These are phyloP conservation scores for Tragelaphus scriptus DNA, from an alignment of 2,113 vertebrate genomes.

Conservation along the genomic window DNA sequence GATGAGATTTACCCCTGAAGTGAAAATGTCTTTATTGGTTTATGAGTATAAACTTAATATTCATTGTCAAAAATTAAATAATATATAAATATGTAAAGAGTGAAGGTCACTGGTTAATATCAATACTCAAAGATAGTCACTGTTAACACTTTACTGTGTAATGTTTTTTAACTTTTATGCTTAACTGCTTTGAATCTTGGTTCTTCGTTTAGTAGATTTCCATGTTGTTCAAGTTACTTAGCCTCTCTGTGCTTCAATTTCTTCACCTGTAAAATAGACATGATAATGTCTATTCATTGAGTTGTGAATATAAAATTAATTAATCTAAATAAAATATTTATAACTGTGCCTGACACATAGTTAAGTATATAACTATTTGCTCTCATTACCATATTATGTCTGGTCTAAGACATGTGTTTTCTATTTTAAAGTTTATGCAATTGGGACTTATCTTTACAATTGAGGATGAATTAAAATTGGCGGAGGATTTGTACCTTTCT, in stretches of 20 bases:
- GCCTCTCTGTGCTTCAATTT: not conserved
- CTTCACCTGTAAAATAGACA: not conserved
- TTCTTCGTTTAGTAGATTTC: not conserved
- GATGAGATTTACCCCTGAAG: not conserved
- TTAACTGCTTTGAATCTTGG: not conserved
- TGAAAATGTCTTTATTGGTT: not conserved
- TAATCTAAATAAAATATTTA: not conserved
- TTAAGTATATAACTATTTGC: not conserved
- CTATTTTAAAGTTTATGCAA: not conserved
- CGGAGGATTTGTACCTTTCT: not conserved
- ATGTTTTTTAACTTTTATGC: not conserved
- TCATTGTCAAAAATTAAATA: not conserved
- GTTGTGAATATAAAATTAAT: not conserved
- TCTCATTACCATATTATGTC: not conserved
- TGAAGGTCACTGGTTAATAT: not conserved
- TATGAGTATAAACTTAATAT: not conserved
- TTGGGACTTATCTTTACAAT: not conserved
- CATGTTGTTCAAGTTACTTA: not conserved
- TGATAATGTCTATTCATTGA: not conserved
- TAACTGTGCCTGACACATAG: not conserved
- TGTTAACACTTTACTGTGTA: not conserved
- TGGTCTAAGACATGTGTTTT: not conserved
- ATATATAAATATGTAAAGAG: not conserved
- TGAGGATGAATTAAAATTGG: not conserved
- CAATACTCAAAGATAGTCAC: not conserved